A percentile compares a stretch with the other conserved stretches of the same genome.
Evolutionary conservation across 2,888 invertebrate species (phyloP).

Genomic region (Papilio protenor): DNA sequence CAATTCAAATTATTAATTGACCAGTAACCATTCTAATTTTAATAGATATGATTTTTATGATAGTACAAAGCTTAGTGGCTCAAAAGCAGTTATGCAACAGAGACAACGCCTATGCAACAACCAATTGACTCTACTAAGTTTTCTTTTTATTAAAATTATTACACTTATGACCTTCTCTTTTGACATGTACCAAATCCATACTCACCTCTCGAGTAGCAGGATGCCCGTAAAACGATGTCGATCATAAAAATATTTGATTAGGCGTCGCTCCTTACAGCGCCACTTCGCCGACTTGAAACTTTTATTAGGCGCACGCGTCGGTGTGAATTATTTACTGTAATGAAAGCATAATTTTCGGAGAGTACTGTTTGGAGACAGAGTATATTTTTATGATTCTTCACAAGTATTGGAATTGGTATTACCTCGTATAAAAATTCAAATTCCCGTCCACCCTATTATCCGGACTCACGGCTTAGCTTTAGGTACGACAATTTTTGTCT

Average conservation of each 20-base stretch:
- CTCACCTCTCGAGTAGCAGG: constrained; percentile 62
- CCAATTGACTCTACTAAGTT: too few relatives aligned
- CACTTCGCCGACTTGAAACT: constrained; percentile 76
- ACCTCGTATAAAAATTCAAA: constrained; percentile 13
- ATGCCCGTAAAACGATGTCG: constrained; percentile 78
- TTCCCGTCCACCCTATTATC: not conserved
- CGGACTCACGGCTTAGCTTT: too few relatives aligned
- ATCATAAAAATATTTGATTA: constrained; percentile 85
- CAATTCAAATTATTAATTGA: not conserved
- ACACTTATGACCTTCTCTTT: constrained; percentile 7
- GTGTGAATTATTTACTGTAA: constrained; percentile 55
- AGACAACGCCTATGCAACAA: too few relatives aligned
- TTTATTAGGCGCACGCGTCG: constrained; percentile 66
- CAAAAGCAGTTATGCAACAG: too few relatives aligned
- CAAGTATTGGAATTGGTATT: not conserved
- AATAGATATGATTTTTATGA: too few relatives aligned
- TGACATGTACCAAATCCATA: constrained; percentile 41
- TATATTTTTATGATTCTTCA: constrained; percentile 30
- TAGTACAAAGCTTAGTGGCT: too few relatives aligned
- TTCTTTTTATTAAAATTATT: not conserved
- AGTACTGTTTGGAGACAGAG: constrained; percentile 33
- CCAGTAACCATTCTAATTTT: not conserved
- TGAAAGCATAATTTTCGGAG: constrained; percentile 54
- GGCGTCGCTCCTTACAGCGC: constrained; percentile 67
- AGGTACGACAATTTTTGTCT: too few relatives aligned